Evolutionary conservation across 2,888 invertebrate species (phyloP).

Genomic region (Pandemis corylana): DNA sequence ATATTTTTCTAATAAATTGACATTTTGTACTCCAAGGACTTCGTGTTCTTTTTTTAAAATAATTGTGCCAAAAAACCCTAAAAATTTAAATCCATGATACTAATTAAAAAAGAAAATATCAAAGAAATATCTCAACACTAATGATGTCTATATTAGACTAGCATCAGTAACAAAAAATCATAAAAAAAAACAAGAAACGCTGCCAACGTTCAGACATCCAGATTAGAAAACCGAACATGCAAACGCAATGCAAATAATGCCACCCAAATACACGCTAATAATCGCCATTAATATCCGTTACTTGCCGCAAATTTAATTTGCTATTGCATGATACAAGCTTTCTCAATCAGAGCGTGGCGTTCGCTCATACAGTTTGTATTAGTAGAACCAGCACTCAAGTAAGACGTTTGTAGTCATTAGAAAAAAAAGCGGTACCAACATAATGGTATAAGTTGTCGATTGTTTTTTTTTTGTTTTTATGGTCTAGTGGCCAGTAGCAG

Average conservation of each 20-base stretch:
- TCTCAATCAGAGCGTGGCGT: conserved; percentile 78
- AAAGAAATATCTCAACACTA: no score
- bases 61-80: no score
- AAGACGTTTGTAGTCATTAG: conserved; percentile 68
- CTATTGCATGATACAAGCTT: conserved; percentile 78
- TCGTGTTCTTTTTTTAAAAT: no score
- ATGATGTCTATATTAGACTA: no score
- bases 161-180: no score
- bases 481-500: conserved; percentile 16
- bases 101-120: no score
- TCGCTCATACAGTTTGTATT: conserved; percentile 61
- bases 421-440: conserved; percentile 44
- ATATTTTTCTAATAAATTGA: no score
- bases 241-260: conserved; percentile 6
- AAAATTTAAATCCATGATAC: no score
- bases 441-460: not conserved
- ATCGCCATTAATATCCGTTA: conserved; percentile 20
- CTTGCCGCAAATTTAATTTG: conserved; percentile 50
- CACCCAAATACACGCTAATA: conserved; percentile 29
- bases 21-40: no score
- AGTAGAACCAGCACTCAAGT: conserved; percentile 69
- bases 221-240: conserved; percentile 9
- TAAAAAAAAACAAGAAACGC: not conserved
- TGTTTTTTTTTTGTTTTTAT: conserved; percentile 11
- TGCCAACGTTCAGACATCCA: not conserved